Evolutionary conservation across 53 echinoderm and acorn worm genomes (phyloP).

Genomic region (Arbacia lixula): DNA sequence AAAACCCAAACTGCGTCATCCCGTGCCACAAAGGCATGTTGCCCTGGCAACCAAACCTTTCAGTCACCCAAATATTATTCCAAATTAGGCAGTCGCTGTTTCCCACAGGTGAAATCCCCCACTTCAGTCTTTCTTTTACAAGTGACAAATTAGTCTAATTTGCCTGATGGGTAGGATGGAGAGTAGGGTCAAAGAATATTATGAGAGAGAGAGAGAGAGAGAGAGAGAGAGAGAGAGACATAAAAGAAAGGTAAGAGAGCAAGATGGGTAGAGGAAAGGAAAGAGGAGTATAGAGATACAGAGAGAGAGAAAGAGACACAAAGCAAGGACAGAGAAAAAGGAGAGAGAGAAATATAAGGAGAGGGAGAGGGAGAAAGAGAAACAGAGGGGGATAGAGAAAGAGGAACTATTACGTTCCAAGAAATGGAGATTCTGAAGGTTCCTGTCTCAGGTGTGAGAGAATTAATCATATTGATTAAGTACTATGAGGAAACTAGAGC

Average conservation of each 20-base stretch:
- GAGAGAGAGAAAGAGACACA: too few species aligned
- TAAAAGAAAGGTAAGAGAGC: neutral
- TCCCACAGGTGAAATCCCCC: too few species aligned
- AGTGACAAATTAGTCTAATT: too few species aligned
- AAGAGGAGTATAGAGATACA: neutral
- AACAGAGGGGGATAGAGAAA: neutral
- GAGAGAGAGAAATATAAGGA: neutral
- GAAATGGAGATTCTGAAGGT: too few species aligned
- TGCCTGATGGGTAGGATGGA: neutral
- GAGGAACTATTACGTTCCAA: too few species aligned
- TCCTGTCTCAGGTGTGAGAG: too few species aligned
- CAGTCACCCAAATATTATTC: constrained; percentile 31
- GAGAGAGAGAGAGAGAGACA: neutral
- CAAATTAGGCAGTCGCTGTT: constrained; percentile 36
- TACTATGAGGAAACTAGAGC: too few species aligned
- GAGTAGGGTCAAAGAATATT: neutral
- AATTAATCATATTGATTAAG: too few species aligned
- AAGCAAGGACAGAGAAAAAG: neutral
- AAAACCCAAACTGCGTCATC: constrained; percentile 45
- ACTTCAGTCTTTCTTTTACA: too few species aligned
- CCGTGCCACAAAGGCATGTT: constrained; percentile 7
- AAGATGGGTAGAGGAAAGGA: neutral
- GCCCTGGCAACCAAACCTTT: constrained; percentile 40
- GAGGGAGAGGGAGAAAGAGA: neutral
- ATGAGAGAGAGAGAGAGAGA: neutral